These are phyloP conservation scores for Athene cunicularia DNA, from an alignment of 2,113 vertebrate species.

Conservation along the genomic window DNA sequence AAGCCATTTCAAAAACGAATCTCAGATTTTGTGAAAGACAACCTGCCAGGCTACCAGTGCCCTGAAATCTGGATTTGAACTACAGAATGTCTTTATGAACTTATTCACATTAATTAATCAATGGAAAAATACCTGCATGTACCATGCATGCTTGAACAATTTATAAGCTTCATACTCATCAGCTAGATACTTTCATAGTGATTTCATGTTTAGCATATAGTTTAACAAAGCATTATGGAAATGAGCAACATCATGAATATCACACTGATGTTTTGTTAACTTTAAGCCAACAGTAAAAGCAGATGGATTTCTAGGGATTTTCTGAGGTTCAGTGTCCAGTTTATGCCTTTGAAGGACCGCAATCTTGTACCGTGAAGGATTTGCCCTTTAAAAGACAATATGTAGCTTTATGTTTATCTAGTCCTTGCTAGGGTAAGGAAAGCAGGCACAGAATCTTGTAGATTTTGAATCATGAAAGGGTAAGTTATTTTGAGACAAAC, in stretches of 20 bases:
- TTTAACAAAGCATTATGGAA: not conserved
- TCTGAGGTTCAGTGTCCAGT: not conserved
- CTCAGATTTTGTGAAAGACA: not conserved
- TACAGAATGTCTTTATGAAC: not conserved
- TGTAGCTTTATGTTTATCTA: not conserved
- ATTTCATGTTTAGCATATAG: not conserved
- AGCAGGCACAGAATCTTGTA: not conserved
- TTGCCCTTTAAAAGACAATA: not conserved
- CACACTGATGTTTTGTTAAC: not conserved
- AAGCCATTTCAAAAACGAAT: not conserved
- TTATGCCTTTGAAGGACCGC: not conserved
- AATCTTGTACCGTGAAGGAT: not conserved
- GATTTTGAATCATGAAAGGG: not conserved
- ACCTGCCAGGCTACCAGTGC: not conserved
- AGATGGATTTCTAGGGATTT: accelerated
- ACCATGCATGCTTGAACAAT: not conserved
- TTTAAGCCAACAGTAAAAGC: not conserved
- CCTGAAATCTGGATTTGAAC: not conserved
- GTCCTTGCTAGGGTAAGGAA: not conserved
- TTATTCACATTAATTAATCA: not conserved
- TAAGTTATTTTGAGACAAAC: not conserved
- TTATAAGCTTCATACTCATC: not conserved
- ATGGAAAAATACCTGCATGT: not conserved
- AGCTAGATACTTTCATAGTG: not conserved
- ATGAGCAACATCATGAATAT: not conserved